Evolutionary conservation across 2,797 vertebrate species (phyloP).

Genomic region (Gymnodraco acuticeps): DNA sequence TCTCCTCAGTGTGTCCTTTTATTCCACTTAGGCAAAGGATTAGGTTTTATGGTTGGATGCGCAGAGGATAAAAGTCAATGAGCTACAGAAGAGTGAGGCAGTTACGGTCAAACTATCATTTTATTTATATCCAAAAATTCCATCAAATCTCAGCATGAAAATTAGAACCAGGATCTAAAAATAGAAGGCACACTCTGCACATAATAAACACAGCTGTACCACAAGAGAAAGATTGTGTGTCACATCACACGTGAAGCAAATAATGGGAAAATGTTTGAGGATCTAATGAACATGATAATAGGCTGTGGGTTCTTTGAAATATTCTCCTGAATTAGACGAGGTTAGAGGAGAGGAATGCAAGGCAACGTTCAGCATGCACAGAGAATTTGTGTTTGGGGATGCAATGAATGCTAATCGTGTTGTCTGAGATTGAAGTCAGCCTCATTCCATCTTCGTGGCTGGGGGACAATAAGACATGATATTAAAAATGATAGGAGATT

Average conservation of each 20-base stretch:
- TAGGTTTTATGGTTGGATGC: slow-evolving; percentile 57
- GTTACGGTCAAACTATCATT: slow-evolving; percentile 35
- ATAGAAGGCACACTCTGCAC: slow-evolving; percentile 40
- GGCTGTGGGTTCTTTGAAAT: not conserved
- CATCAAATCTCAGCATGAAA: slow-evolving; percentile 29
- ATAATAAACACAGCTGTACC: slow-evolving; percentile 18
- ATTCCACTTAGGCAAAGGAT: slow-evolving; percentile 63
- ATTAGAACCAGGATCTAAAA: slow-evolving; percentile 44
- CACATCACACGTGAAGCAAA: slow-evolving; percentile 1
- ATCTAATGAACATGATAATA: slow-evolving; percentile 22
- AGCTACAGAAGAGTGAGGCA: slow-evolving; percentile 15
- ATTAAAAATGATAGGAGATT: slow-evolving; percentile 41
- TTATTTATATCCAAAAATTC: slow-evolving; percentile 37
- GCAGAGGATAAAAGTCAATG: slow-evolving; percentile 31
- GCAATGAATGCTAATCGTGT: slow-evolving; percentile 60
- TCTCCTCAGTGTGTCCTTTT: slow-evolving; percentile 77
- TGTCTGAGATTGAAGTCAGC: slow-evolving; percentile 52
- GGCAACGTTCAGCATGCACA: slow-evolving; percentile 18
- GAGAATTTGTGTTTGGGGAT: slow-evolving; percentile 34
- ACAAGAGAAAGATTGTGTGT: slow-evolving; percentile 15
- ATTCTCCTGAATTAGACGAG: slow-evolving; percentile 8
- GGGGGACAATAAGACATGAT: slow-evolving; percentile 43
- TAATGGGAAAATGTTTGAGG: slow-evolving; percentile 22
- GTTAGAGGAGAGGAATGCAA: slow-evolving; percentile 29
- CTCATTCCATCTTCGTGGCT: slow-evolving; percentile 34